These are phyloP conservation scores for Archips xylosteana DNA, from an alignment of 2,888 invertebrate species.

Conservation along the genomic window DNA sequence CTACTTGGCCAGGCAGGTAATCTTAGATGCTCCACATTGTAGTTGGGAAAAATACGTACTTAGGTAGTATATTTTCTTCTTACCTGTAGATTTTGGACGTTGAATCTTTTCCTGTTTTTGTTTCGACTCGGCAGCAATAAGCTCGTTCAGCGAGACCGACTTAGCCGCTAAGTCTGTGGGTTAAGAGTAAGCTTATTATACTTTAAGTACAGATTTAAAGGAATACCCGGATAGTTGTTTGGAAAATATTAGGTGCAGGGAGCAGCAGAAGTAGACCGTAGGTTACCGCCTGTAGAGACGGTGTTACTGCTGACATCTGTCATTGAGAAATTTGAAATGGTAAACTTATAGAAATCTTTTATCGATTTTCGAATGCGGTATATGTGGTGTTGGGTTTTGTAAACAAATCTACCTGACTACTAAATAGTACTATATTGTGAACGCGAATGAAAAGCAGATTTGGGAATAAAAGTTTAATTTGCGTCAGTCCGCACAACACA, in stretches of 20 bases:
- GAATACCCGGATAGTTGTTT: neutral
- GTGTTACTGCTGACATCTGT: too few relatives aligned
- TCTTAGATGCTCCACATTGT: neutral
- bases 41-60: neutral
- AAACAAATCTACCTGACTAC: too few relatives aligned
- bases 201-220: neutral
- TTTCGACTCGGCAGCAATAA: slow-evolving; percentile 67
- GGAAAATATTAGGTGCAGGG: neutral
- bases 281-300: too few relatives aligned
- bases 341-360: too few relatives aligned
- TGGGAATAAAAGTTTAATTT: too few relatives aligned
- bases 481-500: too few relatives aligned
- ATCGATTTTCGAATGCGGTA: too few relatives aligned
- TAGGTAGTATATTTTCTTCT: slow-evolving; percentile 17
- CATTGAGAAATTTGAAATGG: too few relatives aligned
- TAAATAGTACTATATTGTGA: too few relatives aligned
- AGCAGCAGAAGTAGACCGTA: neutral
- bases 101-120: slow-evolving; percentile 39
- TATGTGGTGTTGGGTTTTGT: too few relatives aligned
- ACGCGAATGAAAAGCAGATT: too few relatives aligned
- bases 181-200: slow-evolving; percentile 21
- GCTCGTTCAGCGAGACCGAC: slow-evolving; percentile 72
- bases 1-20: too few relatives aligned
- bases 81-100: slow-evolving; percentile 46
- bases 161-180: slow-evolving; percentile 67